phyloP scores from a whole-genome alignment of 2,797 vertebrate species.

The Pseudochromis fuscus region DNA sequence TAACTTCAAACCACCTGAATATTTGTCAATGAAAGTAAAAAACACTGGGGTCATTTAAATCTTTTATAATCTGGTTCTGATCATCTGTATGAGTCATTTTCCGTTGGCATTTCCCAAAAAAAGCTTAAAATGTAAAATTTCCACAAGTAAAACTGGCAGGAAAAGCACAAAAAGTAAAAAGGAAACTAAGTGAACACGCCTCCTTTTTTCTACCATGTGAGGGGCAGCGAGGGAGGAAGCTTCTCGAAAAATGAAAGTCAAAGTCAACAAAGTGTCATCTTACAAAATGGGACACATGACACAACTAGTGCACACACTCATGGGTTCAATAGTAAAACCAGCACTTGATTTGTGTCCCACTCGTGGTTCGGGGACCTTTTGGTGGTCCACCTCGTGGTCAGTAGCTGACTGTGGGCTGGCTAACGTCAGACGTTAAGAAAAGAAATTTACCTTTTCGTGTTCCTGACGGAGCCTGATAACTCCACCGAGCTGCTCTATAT shows the following conservation, averaged over 20 bases:
- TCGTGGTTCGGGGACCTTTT: background rate
- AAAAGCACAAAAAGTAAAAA: no score
- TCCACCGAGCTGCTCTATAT: conserved; percentile 64
- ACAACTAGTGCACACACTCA: background rate
- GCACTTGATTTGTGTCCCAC: background rate
- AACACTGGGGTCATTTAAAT: no score
- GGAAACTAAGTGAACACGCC: conserved; percentile 26
- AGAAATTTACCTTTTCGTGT: conserved; percentile 90
- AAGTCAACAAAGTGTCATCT: background rate
- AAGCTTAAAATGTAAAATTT: background rate
- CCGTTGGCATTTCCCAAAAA: background rate
- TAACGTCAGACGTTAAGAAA: conserved; percentile 12
- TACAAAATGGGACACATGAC: no score
- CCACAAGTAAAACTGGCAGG: background rate
- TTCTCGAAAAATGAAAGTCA: conserved; percentile 62
- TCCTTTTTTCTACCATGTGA: conserved; percentile 40
- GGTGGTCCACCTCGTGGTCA: conserved; percentile 57
- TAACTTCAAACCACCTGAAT: no score
- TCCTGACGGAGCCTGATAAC: conserved; percentile 90
- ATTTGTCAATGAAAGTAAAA: no score
- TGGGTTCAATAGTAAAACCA: fast-evolving
- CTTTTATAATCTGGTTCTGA: no score
- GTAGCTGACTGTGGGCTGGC: conserved; percentile 9
- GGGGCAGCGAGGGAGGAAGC: conserved; percentile 48
- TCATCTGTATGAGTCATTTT: background rate